Base-by-base conservation (phyloP, 2,113 vertebrate genomes). In the Grantiella picta region DNA sequence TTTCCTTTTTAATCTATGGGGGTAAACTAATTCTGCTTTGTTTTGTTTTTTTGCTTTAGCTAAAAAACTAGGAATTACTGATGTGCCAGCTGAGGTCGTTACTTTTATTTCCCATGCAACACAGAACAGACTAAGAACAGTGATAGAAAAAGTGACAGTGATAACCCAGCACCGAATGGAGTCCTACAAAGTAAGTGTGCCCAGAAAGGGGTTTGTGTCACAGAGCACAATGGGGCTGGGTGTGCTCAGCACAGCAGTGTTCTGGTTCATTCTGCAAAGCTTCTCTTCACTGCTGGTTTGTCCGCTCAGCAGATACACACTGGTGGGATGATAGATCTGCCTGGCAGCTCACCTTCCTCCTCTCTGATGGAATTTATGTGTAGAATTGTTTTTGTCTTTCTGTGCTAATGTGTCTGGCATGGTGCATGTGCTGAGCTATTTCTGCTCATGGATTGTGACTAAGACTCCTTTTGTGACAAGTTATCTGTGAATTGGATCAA, bases 131-230 rank as follows among this genome's bases (percentile, higher is more conserved):
- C 94, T 99, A 73, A 98, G 98, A 52, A 98, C 98, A 13, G 97
- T 99, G 52, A 97, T 99, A 63, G 98, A 99, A 95, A 99, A 98
- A 57, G 97, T 99, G 76, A 98, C 99, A 3, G 91, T 97, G 85
- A 98, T 99, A 27, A 98, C 98, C 31, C 98, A 99, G 95, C 98
- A 99, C 86, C 94, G 98, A 53, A 97, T 98, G 97, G 98, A 99
- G 86, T 98, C 98, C 0, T 97, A 98, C 93, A 99, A 98, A 97
- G 98, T 99, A 97, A 91, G 96, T 96, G 80, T 38, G 23, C 31
- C 23, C 25, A 9, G 22, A 16, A 15, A 7, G 33, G 22, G 49
- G 10, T 5, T 35, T 23, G 10, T 38, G 19, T 42, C 49, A 20
- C 31, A 11, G 56, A 70, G 29, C 0, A 1, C 29, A 35, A 40